Evolutionary conservation across 2,888 invertebrate genomes (phyloP).

Genomic region (Spilarctia lutea): DNA sequence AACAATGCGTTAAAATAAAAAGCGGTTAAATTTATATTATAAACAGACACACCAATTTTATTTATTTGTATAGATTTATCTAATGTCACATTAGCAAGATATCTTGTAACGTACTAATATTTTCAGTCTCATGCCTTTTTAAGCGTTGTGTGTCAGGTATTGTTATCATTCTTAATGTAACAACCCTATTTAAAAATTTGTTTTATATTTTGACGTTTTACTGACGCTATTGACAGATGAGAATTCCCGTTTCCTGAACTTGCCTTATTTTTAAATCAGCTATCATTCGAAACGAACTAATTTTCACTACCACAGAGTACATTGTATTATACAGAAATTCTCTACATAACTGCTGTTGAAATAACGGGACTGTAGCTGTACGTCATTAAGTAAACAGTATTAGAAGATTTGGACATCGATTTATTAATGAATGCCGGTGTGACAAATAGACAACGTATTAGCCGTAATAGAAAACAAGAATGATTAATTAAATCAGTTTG

Average conservation of each 20-base stretch:
- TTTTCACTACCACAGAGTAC: constrained; percentile 6
- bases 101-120: too few species aligned
- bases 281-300: not conserved
- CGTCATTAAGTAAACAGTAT: not conserved
- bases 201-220: not conserved
- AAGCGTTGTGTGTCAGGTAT: too few species aligned
- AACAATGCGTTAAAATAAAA: too few species aligned
- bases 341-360: constrained; percentile 14
- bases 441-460: not conserved
- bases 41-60: too few species aligned
- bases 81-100: too few species aligned
- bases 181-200: too few species aligned
- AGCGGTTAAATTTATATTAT: too few species aligned
- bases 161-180: too few species aligned
- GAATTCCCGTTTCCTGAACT: not conserved
- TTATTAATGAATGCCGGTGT: not conserved
- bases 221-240: constrained; percentile 2
- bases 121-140: too few species aligned
- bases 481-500: constrained; percentile 17
- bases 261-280: not conserved
- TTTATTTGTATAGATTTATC: too few species aligned
- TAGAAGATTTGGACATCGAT: not conserved
- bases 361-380: constrained; percentile 13
- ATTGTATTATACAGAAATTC: too few species aligned
- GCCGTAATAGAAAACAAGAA: not conserved